Evolutionary conservation across 2,113 vertebrate species (phyloP), one percentile per base, ranked within the genome.

Genomic region (Microcebus murinus): DNA sequence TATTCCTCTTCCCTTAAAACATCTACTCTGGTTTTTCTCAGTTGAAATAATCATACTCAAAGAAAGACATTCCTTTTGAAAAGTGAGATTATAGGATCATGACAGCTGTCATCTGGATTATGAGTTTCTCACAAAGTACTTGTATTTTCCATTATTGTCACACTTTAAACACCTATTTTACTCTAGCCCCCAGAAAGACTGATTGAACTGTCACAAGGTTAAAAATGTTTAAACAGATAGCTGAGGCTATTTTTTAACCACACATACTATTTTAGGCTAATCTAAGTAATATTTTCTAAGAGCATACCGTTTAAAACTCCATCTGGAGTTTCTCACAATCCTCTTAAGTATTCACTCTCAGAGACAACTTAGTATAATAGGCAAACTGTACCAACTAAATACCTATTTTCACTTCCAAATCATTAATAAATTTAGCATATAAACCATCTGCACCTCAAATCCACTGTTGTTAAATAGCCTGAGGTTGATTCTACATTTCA

Each of bases 381-480:
- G 36, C 50, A 96, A 95, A 90, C 12, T 70, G 88, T 39, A n/a
- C 52, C 21, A 91, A 68, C 31, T 63, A 87, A 27, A 81, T 76
- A 91, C 91, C 81, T 83, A 50, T 18, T 92, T 82, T 36, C 10
- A 82, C 67, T 92, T 61, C n/a, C 39, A 96, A 95, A 91, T 96
- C 15, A 70, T 91, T 95, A 95, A 93, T 93, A 96, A 96, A 95
- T 87, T 55, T 25, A 92, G 52, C 45, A 87, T 88, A 81, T 29
- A 83, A 97, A 57, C 79, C 65, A 90, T 94, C 93, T 95, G 94
- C 31, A 68, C 13, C 29, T 89, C 45, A 94, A 96, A 95, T 70
- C 39, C 34, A 85, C 21, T 61, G 42, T 85, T 94, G 36, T 21
- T 96, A 85, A 91, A 88, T 80, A 89, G 52, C 48, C 55, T 59